phyloP scores from a whole-genome alignment of 2,113 vertebrate species.

The Copsychus sechellarum region DNA sequence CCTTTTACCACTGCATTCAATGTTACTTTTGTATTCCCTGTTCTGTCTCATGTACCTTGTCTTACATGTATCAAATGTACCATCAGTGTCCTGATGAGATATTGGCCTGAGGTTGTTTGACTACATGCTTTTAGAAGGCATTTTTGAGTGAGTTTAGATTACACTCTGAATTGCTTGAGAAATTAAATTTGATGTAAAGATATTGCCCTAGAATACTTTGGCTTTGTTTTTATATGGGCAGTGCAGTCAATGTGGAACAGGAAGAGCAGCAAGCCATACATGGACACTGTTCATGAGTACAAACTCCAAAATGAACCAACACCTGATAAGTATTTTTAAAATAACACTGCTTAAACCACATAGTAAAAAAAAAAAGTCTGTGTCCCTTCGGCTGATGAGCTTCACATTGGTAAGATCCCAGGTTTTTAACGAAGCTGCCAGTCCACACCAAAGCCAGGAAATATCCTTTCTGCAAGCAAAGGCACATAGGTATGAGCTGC shows the following conservation, averaged over 20 bases:
- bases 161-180: neutral
- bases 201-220: neutral
- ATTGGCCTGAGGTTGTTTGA: neutral
- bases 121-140: neutral
- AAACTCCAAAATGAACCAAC: neutral
- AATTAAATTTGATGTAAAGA: neutral
- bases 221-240: neutral
- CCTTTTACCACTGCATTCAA: neutral
- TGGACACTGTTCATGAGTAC: neutral
- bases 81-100: neutral
- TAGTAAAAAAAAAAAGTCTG: neutral
- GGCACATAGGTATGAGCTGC: neutral
- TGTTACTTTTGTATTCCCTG: neutral
- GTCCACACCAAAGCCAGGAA: neutral
- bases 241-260: neutral
- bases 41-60: neutral
- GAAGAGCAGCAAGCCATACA: neutral
- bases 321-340: constrained; percentile 1
- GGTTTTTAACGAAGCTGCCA: neutral
- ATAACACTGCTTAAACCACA: neutral
- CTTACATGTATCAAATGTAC: neutral
- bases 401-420: neutral
- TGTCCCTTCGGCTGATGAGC: neutral
- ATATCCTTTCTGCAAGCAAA: neutral
- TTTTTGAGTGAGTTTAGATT: neutral